Base-by-base conservation (phyloP, 2,797 vertebrate species). In the Crax fasciolata region DNA sequence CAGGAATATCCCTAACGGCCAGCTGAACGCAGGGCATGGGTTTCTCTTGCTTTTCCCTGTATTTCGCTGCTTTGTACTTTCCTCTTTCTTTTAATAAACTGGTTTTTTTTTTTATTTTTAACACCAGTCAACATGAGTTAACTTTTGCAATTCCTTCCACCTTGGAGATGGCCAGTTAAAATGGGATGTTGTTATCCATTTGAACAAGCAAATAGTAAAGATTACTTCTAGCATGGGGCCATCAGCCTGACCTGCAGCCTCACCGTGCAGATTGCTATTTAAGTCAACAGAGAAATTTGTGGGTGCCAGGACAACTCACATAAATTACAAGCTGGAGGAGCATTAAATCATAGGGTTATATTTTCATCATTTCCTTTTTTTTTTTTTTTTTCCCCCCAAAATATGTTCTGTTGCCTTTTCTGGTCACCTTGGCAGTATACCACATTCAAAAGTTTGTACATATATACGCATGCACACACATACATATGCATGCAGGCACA, bases 301-400 rank as follows among this genome's bases (percentile, higher is more conserved):
- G 73, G 41, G 54, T 49, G 72, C 63, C 41, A 39, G 48, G 48
- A 27, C 48, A 65, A 46, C 32, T 82, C 72, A 46, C 17, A 27
- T 39, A 70, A 79, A 93, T 85, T 44, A 89, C 49, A 72, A 89
- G 52, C 46, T 85, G 46, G 30, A 67, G 52, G 49, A 90, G 28
- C 63, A 27, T 81, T 72, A 70, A 93, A 68, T 78, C 66, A 24
- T 21, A 3, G 8, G 15, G 3, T 70, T 55, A 24, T 71, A 24
- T 71, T 86, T 71, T 65, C 61, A 81, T 41, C 5, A 1, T 35
- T 35, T 74, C 28, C 2, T 35, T 65, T 57, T 24, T 20, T 24
- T 83, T 21, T 68, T 25, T 41, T 28, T 23, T 13, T 32, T 6
- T 28, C 61, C 65, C 79, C 59, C 8, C n/a, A 21, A 75, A 57